Evolutionary conservation across 2,888 invertebrate genomes (phyloP).

Genomic region (Nebria salina): DNA sequence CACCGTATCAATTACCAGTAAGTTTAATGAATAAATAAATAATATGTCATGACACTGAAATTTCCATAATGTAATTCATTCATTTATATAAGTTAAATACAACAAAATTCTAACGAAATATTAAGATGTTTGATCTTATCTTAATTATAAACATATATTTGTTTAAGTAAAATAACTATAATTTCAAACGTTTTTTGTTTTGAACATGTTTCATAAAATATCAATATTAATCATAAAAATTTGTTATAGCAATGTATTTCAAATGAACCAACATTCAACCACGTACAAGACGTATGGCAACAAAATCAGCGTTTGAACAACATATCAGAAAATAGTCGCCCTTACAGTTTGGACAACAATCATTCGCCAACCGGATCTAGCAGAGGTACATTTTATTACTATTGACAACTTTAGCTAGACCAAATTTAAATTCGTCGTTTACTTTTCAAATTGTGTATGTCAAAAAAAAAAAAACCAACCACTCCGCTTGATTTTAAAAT

Average conservation of each 20-base stretch:
- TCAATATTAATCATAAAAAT: neutral
- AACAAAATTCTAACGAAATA: no score
- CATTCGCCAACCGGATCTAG: conserved; percentile 22
- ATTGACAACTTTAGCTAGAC: neutral
- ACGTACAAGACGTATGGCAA: conserved; percentile 29
- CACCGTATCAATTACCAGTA: conserved; percentile 35
- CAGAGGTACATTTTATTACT: conserved; percentile 28
- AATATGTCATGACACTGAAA: neutral
- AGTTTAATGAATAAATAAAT: conserved; percentile 6
- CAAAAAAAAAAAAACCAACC: no score
- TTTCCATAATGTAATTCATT: neutral
- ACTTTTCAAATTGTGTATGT: no score
- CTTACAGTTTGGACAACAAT: conserved; percentile 19
- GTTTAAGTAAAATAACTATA: no score
- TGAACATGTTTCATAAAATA: neutral
- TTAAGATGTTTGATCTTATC: no score
- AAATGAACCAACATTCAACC: conserved; percentile 5
- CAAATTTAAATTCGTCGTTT: neutral
- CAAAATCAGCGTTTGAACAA: conserved; percentile 32
- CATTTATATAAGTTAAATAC: neutral
- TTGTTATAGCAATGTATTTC: conserved; percentile 27
- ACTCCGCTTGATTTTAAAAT: no score
- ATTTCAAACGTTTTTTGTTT: no score
- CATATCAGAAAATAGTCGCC: conserved; percentile 7
- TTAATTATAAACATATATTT: no score